These are phyloP conservation scores for Emmelina monodactyla DNA, from an alignment of 2,888 invertebrate genomes.

Conservation along the genomic window DNA sequence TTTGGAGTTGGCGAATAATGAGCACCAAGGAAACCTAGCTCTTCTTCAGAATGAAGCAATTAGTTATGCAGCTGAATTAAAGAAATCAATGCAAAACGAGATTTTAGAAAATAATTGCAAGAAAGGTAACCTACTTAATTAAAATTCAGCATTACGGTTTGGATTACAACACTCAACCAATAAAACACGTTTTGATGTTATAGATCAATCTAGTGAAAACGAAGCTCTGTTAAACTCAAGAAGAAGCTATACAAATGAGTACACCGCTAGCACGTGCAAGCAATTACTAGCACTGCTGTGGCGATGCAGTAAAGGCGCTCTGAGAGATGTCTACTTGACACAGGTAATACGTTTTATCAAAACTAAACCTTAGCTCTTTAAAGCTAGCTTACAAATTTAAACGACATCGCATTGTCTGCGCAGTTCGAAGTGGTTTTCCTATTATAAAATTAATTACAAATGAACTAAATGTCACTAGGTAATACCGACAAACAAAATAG, in stretches of 20 bases:
- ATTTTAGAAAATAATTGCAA: constrained; percentile 26
- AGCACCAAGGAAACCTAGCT: constrained; percentile 50
- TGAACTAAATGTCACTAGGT: too few relatives aligned
- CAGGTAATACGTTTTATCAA: too few relatives aligned
- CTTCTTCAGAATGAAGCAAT: constrained; percentile 42
- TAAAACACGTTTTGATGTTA: too few relatives aligned
- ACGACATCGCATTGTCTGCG: too few relatives aligned
- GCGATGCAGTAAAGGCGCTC: constrained; percentile 39
- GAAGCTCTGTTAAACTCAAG: constrained; percentile 35
- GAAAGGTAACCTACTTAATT: constrained; percentile 26
- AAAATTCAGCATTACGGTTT: background rate
- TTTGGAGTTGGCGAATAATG: constrained; percentile 69
- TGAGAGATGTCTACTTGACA: constrained; percentile 48
- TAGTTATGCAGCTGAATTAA: constrained; percentile 46
- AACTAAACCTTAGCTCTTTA: too few relatives aligned
- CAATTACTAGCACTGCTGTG: constrained; percentile 42
- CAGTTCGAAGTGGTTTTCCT: too few relatives aligned
- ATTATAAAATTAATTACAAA: too few relatives aligned
- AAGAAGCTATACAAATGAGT: constrained; percentile 20
- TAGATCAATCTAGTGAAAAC: constrained; percentile 23
- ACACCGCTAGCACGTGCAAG: constrained; percentile 30
- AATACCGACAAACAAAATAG: too few relatives aligned
- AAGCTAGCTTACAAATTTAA: too few relatives aligned
- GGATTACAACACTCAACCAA: background rate
- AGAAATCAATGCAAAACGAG: constrained; percentile 37